These are phyloP conservation scores for Natrix natrix DNA, from an alignment of 2,797 vertebrate species.

Conservation along the genomic window DNA sequence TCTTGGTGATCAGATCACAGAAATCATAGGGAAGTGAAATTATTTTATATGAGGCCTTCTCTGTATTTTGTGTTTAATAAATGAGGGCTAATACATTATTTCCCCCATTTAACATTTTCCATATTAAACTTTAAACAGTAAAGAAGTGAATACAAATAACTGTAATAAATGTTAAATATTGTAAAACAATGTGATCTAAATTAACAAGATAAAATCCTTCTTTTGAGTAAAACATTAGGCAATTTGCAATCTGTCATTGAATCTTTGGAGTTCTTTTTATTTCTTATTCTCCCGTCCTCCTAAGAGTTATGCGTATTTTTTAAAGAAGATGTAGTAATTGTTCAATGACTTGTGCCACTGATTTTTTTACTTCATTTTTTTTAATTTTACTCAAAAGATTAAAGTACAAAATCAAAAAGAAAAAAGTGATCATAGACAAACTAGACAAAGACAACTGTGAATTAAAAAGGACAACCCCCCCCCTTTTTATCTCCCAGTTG, in stretches of 20 bases:
- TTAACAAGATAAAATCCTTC: background rate
- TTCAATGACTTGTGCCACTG: conserved; percentile 82
- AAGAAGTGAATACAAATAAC: background rate
- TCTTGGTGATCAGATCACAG: background rate
- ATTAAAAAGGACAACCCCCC: background rate
- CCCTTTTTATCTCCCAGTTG: background rate
- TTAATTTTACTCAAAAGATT: background rate
- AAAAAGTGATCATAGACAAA: background rate
- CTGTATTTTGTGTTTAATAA: background rate
- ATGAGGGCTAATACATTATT: background rate
- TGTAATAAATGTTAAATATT: background rate
- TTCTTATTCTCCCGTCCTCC: conserved; percentile 54
- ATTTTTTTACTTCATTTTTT: conserved; percentile 67
- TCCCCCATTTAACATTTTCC: background rate
- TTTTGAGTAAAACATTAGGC: conserved; percentile 69
- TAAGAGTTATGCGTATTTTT: conserved; percentile 76
- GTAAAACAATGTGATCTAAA: background rate
- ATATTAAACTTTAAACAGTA: background rate
- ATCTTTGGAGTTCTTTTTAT: conserved; percentile 48
- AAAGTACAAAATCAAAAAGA: background rate
- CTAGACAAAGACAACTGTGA: background rate
- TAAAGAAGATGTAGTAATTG: conserved; percentile 80
- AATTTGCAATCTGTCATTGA: conserved; percentile 76
- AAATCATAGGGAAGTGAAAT: background rate
- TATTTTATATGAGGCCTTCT: background rate